These are phyloP conservation scores for Euura lappo DNA, from an alignment of 1,140 invertebrate species.

Conservation along the genomic window DNA sequence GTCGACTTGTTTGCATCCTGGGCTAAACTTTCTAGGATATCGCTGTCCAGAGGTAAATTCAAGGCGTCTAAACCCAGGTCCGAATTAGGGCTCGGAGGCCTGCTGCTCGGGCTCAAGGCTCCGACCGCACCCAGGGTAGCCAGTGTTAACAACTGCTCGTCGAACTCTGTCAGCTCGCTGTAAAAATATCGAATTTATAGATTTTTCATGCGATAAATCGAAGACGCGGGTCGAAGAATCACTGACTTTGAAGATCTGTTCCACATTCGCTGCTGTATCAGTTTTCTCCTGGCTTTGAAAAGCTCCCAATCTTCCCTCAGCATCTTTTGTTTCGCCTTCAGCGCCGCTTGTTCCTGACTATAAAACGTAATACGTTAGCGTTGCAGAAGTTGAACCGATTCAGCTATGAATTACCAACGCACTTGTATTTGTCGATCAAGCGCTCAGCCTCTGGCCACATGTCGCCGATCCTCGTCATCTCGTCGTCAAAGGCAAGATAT, in stretches of 20 bases:
- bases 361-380: constrained; percentile 10
- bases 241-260: constrained; percentile 32
- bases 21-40: constrained; percentile 40
- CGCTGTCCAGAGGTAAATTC: constrained; percentile 29
- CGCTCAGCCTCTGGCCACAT: constrained; percentile 67
- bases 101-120: constrained; percentile 21
- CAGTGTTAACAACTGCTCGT: constrained; percentile 31
- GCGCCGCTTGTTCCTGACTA: constrained; percentile 57
- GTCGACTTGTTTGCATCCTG: constrained; percentile 40
- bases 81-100: constrained; percentile 26
- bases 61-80: constrained; percentile 33
- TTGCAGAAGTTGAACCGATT: neutral
- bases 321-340: constrained; percentile 63
- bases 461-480: constrained; percentile 67
- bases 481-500: constrained; percentile 68
- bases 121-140: constrained; percentile 19
- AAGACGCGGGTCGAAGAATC: neutral
- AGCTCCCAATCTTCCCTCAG: constrained; percentile 65
- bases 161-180: constrained; percentile 18
- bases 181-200: neutral
- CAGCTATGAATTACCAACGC: constrained; percentile 23
- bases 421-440: constrained; percentile 68
- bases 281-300: constrained; percentile 61
- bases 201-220: no score
- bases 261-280: constrained; percentile 57